phyloP scores from a whole-genome alignment of 2,888 invertebrate species.

The Bembecia ichneumoniformis region DNA sequence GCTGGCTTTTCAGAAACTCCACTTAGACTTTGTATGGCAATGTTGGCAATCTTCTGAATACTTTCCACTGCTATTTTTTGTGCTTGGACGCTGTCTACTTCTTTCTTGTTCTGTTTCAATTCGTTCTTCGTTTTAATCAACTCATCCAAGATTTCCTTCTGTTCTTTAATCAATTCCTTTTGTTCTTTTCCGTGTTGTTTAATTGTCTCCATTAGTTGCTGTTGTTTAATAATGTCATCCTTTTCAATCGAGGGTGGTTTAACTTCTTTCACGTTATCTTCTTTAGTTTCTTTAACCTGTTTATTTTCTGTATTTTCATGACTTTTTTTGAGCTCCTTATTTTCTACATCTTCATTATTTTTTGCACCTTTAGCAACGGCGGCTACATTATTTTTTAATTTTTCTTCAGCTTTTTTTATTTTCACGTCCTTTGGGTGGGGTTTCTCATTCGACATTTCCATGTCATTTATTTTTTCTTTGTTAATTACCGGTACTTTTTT shows the following conservation, averaged over 20 bases:
- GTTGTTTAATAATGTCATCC: constrained; percentile 48
- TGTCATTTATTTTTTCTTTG: constrained; percentile 26
- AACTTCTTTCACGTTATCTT: constrained; percentile 25
- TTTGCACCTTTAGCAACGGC: constrained; percentile 10
- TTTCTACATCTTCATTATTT: constrained; percentile 14
- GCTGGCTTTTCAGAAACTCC: constrained; percentile 49
- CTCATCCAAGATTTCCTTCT: constrained; percentile 75
- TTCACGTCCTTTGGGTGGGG: constrained; percentile 48
- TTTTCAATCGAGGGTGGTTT: constrained; percentile 25
- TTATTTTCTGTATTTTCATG: constrained; percentile 22
- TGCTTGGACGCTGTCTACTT: constrained; percentile 50
- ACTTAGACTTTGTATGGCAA: constrained; percentile 58
- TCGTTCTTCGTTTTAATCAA: constrained; percentile 71
- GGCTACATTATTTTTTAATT: constrained; percentile 18
- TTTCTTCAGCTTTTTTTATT: constrained; percentile 29
- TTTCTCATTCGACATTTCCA: constrained; percentile 25
- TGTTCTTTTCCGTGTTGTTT: constrained; percentile 79
- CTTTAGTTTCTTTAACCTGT: constrained; percentile 13
- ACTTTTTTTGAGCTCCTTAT: constrained; percentile 15
- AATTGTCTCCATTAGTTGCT: constrained; percentile 74
- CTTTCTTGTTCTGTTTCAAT: constrained; percentile 57
- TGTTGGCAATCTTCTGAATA: constrained; percentile 62
- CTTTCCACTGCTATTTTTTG: constrained; percentile 66
- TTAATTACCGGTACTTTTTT: constrained; percentile 26
- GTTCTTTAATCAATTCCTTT: constrained; percentile 77